Base-by-base conservation (phyloP, 2,888 invertebrate species). In the Agrilus cyanescens region DNA sequence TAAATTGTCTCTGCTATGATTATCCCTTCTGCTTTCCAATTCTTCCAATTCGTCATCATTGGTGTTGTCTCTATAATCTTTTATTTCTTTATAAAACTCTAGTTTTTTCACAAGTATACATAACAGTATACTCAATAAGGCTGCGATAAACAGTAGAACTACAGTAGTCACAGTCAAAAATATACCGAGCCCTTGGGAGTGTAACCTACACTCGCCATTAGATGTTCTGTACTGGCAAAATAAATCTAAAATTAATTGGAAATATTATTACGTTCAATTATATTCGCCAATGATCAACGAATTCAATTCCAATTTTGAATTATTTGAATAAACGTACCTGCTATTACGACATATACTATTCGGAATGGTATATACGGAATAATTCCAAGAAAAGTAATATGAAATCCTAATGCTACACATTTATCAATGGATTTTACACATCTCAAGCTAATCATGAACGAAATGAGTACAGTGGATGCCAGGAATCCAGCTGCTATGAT, bases 331-430 rank as follows among this genome's bases (percentile, higher is more conserved):
- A n/a, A 34, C 13, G 61, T 60, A 75, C 76, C 70, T 31, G 76
- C 71, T 13, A 82, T 68, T 6, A 65, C 57, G 38, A 77, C 72
- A 53, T 81, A 82, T 14, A 76, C 60, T 31, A 81, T 62, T 50
- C 80, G 80, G 1, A 76, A 76, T 0, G 80, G 79, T 3, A 81
- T 57, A 56, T 75, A 75, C 1, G 74, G 71, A 34, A 80, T 65
- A 1, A 79, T 52, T 1, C 75, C 72, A 2, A 74, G 55, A 29
- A 74, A 58, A 33, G 71, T 70, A 30, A 77, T 60, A 51, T 74
- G 70, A 18, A 78, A 65, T 12, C 74, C 79, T 40, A 82, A 61
- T 2, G 76, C 72, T 36, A 77, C 52, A 0, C 78, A 69, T 57
- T 80, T 81, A 50, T 82, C 80, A 56, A 75, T 74, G 0, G 69